Conservation (phyloP, 2,113 vertebrate species). For the Corythoichthys intestinalis region DNA sequence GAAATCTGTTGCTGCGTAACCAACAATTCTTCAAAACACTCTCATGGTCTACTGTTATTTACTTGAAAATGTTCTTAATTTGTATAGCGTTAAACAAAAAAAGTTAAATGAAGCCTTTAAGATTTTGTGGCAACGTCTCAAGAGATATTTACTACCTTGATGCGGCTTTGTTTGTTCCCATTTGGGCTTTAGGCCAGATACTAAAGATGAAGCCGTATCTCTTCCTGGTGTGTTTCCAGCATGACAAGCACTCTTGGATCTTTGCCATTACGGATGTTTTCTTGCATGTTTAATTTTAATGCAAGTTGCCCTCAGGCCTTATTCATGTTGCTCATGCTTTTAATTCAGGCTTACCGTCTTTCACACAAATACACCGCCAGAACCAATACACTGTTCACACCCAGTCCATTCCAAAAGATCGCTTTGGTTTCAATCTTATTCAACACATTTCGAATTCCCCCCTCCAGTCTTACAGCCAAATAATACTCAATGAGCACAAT, state of each 20-base stretch:
- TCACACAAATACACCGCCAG: constrained; percentile 13
- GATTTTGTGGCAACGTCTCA: neutral
- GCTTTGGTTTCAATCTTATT: constrained; percentile 21
- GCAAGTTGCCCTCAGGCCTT: constrained; percentile 20
- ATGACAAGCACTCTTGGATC: neutral
- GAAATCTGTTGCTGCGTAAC: neutral
- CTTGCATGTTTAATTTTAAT: constrained; percentile 10
- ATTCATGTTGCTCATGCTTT: constrained; percentile 8
- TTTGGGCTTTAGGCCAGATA: constrained; percentile 33
- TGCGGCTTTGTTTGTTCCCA: constrained; percentile 37
- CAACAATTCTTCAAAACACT: neutral
- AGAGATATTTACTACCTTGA: constrained; percentile 20
- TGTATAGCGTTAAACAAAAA: neutral
- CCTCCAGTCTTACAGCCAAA: neutral
- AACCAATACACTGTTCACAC: constrained; percentile 15
- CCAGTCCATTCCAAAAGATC: constrained; percentile 11
- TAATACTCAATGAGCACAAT: neutral
- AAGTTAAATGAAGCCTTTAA: neutral
- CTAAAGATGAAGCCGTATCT: constrained; percentile 24
- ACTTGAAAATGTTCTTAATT: neutral
- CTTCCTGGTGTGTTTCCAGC: constrained; percentile 22
- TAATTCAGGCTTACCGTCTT: neutral
- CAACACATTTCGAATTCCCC: neutral
- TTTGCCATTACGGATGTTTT: neutral
- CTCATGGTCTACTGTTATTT: neutral